A percentile compares a stretch with the other conserved stretches of the same genome.
Evolutionary conservation across 2,113 vertebrate genomes (phyloP).

Genomic region (Guaruba guarouba): DNA sequence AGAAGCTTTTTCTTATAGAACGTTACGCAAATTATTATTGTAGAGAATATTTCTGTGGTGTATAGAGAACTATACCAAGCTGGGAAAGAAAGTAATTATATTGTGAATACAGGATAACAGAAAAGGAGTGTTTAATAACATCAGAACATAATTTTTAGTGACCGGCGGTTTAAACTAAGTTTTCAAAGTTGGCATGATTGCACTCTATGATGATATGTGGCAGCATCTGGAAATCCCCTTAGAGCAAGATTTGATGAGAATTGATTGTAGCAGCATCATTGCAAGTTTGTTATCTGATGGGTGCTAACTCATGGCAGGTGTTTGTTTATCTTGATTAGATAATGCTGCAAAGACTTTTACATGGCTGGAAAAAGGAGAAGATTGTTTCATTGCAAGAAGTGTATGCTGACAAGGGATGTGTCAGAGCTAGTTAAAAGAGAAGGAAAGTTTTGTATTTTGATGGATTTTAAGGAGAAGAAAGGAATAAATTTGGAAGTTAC

Average conservation of each 20-base stretch:
- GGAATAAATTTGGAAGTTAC: accelerated
- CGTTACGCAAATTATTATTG: not conserved
- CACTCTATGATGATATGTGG: not conserved
- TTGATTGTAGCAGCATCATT: constrained; percentile 51
- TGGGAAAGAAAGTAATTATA: not conserved
- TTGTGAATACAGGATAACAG: not conserved
- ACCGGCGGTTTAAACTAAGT: not conserved
- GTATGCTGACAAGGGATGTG: not conserved
- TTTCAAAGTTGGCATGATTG: constrained; percentile 1
- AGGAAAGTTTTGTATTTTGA: not conserved
- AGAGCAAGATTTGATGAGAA: constrained; percentile 54
- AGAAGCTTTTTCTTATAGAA: not conserved
- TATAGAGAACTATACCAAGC: not conserved
- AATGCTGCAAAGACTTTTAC: not conserved
- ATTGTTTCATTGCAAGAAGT: not conserved
- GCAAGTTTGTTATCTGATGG: constrained; percentile 25
- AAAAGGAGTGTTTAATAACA: not conserved
- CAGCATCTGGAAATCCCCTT: constrained; percentile 12
- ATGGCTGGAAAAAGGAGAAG: not conserved
- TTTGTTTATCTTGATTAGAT: constrained; percentile 65
- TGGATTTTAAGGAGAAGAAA: not conserved
- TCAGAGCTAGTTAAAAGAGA: not conserved
- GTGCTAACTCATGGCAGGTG: constrained; percentile 18
- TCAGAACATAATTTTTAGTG: not conserved
- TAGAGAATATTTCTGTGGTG: not conserved